These are phyloP conservation scores for Druon quercuslanigerum DNA, from an alignment of 1,140 invertebrate genomes.

Conservation along the genomic window DNA sequence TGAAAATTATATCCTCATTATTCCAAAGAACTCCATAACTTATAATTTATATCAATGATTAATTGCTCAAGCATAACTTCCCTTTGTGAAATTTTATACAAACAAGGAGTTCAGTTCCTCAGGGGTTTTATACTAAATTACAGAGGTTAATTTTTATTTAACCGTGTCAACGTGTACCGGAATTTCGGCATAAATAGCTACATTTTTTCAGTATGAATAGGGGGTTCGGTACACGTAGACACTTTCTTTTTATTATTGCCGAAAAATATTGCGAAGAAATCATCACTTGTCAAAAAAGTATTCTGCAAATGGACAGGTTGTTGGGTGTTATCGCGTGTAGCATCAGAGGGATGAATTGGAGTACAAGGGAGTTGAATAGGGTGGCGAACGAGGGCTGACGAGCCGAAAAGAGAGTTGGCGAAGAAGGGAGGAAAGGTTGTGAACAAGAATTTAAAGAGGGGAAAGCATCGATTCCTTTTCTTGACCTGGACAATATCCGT, in stretches of 20 bases:
- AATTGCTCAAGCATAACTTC: too few species aligned
- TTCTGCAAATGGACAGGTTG: constrained; percentile 69
- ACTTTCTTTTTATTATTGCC: too few species aligned
- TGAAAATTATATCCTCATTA: not conserved
- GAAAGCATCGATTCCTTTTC: constrained; percentile 69
- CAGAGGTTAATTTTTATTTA: too few species aligned
- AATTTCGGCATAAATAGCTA: too few species aligned
- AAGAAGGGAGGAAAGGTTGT: constrained; percentile 43
- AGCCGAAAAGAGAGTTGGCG: constrained; percentile 56
- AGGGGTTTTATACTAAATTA: too few species aligned
- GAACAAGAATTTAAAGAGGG: constrained; percentile 56
- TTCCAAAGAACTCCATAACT: not conserved
- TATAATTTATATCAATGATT: too few species aligned
- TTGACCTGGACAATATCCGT: constrained; percentile 70
- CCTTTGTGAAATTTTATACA: too few species aligned
- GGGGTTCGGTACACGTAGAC: too few species aligned
- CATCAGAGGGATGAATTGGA: constrained; percentile 62
- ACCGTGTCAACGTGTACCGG: too few species aligned
- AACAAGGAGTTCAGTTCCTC: too few species aligned
- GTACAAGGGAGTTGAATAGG: constrained; percentile 70
- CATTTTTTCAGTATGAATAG: too few species aligned
- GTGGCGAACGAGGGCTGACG: constrained; percentile 62
- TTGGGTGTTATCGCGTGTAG: constrained; percentile 69
- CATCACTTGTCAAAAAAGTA: constrained; percentile 57
- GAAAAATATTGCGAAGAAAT: not conserved